Conservation (phyloP, 2,888 invertebrate genomes). For the Gastrophysa polygoni region DNA sequence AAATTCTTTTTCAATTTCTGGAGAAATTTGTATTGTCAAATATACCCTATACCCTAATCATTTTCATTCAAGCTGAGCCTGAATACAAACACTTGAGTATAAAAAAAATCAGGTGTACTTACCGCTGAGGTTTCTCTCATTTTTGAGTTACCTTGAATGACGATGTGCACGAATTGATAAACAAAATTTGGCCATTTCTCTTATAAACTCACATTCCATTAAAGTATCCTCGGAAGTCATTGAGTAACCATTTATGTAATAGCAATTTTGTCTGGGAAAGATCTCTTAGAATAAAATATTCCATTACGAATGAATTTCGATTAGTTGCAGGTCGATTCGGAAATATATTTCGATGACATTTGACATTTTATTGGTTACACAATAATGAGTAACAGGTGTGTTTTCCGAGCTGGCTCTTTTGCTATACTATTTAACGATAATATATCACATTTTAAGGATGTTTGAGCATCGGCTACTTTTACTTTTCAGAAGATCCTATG, state of each 20-base stretch:
- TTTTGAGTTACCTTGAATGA: neutral
- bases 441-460: no score
- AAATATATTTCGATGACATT: neutral
- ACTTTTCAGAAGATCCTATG: no score
- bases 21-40: no score
- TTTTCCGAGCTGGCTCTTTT: neutral
- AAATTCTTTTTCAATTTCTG: no score
- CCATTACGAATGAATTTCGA: neutral
- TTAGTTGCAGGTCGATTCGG: neutral
- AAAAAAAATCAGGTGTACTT: neutral
- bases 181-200: neutral
- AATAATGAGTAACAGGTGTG: neutral
- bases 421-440: neutral
- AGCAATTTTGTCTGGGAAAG: neutral
- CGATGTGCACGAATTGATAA: neutral
- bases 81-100: neutral
- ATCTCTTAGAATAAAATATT: neutral
- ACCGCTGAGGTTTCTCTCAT: neutral
- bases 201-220: neutral
- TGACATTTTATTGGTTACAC: neutral
- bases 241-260: neutral
- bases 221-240: neutral
- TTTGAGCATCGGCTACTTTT: no score
- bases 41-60: no score
- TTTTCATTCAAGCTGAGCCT: neutral